Percentiles rank a stretch among this genome's conserved stretches.
Conservation (phyloP, 2,888 invertebrate genomes). For the Raillietiella orientalis region DNA sequence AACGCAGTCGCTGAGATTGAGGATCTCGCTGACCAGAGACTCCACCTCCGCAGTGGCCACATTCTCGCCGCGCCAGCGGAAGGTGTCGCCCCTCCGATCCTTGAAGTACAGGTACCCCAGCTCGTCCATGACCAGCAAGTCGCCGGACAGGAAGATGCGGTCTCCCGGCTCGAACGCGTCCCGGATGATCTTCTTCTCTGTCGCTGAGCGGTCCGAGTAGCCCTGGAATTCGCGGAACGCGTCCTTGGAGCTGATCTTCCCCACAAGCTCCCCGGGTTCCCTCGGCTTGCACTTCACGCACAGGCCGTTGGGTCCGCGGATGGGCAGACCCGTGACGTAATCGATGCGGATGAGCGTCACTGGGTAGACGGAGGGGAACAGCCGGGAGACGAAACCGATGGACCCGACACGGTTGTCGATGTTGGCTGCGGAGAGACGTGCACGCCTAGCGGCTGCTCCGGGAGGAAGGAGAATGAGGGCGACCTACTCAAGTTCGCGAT, state of each 20-base stretch:
- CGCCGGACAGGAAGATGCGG: slow-evolving; percentile 17
- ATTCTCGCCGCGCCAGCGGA: slow-evolving; percentile 22
- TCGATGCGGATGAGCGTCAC: slow-evolving; percentile 17
- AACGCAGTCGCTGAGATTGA: slow-evolving; percentile 14
- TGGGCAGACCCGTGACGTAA: slow-evolving; percentile 14
- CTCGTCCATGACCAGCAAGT: slow-evolving; percentile 62
- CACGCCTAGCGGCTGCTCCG: background rate
- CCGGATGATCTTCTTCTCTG: slow-evolving; percentile 17
- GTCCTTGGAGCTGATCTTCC: slow-evolving; percentile 16
- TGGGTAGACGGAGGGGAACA: slow-evolving; percentile 16
- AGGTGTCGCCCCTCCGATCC: slow-evolving; percentile 89
- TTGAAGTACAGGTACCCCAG: slow-evolving; percentile 75
- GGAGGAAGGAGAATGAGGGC: too few relatives aligned
- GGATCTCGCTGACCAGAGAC: slow-evolving; percentile 14
- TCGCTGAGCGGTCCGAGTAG: slow-evolving; percentile 16
- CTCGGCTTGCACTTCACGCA: slow-evolving; percentile 48
- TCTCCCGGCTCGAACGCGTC: slow-evolving; percentile 16
- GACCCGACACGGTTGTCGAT: slow-evolving; percentile 17
- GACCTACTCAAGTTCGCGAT: slow-evolving; percentile 17
- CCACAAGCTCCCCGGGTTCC: slow-evolving; percentile 20
- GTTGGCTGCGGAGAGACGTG: slow-evolving; percentile 13
- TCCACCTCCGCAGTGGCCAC: slow-evolving; percentile 19
- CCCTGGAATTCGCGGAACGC: slow-evolving; percentile 17
- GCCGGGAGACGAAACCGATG: slow-evolving; percentile 16
- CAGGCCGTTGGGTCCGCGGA: slow-evolving; percentile 49